Evolutionary conservation across 1,140 invertebrate species (phyloP), one percentile per base, ranked within the genome.

Genomic region (Harlomillsia oculata): DNA sequence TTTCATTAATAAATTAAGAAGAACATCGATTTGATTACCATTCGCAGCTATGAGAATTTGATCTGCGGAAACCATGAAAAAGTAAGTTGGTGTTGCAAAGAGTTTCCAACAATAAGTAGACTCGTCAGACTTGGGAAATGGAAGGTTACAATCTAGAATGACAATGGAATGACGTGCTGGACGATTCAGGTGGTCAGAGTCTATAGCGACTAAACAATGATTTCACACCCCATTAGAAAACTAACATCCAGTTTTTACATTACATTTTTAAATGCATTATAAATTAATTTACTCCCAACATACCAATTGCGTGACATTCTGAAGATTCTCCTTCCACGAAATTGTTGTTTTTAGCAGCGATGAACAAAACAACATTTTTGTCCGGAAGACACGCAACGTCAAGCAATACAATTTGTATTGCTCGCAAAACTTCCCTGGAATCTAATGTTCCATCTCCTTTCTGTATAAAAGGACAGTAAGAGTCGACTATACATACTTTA

Each of bases 231-330:
- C n/a, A n/a, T n/a, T n/a, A n/a, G n/a, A n/a, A n/a, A n/a, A n/a
- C n/a, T n/a, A n/a, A n/a, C n/a, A n/a, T n/a, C n/a, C n/a, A n/a
- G n/a, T n/a, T n/a, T n/a, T n/a, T n/a, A n/a, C n/a, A n/a, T n/a
- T n/a, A n/a, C n/a, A n/a, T n/a, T n/a, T n/a, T n/a, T n/a, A n/a
- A n/a, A 55, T 13, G 39, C 39, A 8, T 20, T 9, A 26, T 29
- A 40, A 25, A 28, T 29, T 53, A 18, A 5, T 21, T 9, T 18
- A 18, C 20, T 5, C 18, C 29, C 25, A 21, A 34, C 23, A 49
- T 58, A 65, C 64, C 29, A 30, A 65, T 58, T 57, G 57, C 64
- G 40, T n/a, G n/a, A n/a, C n/a, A n/a, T 41, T 21, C 46, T 40
- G 18, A n/a, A n/a, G n/a, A n/a, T n/a, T n/a, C n/a, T n/a, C n/a